Percentiles rank a stretch among this genome's conserved stretches.
Conservation (phyloP, 2,888 invertebrate species). For the Punctoribates punctum region DNA sequence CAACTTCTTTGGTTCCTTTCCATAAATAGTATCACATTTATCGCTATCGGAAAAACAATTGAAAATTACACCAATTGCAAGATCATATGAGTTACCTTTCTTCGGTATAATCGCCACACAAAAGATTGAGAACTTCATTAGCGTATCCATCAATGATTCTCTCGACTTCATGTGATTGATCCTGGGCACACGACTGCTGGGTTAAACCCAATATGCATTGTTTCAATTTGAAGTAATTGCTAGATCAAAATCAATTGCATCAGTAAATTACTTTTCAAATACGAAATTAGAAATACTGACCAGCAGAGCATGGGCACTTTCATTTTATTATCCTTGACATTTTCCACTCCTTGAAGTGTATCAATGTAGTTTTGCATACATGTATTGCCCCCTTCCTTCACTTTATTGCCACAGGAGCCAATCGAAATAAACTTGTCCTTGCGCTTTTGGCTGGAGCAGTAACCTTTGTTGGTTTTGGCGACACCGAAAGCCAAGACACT, state of each 20-base stretch:
- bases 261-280: too few species aligned
- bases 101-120: neutral
- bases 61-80: too few species aligned
- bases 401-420: neutral
- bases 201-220: neutral
- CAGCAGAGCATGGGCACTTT: conserved; percentile 2
- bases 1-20: conserved; percentile 32
- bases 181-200: neutral
- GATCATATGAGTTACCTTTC: neutral
- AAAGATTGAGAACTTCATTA: neutral
- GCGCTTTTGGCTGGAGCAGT: neutral
- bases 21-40: too few species aligned
- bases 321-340: neutral
- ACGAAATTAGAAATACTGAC: neutral
- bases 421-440: neutral
- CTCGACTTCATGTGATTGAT: neutral
- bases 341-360: neutral
- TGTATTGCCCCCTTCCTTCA: neutral
- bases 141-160: neutral
- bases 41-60: too few species aligned
- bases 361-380: neutral
- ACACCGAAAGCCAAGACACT: neutral
- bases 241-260: neutral
- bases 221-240: neutral
- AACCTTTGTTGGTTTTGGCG: neutral